Conservation (phyloP, 2,888 invertebrate species). For the Papilio protenor region DNA sequence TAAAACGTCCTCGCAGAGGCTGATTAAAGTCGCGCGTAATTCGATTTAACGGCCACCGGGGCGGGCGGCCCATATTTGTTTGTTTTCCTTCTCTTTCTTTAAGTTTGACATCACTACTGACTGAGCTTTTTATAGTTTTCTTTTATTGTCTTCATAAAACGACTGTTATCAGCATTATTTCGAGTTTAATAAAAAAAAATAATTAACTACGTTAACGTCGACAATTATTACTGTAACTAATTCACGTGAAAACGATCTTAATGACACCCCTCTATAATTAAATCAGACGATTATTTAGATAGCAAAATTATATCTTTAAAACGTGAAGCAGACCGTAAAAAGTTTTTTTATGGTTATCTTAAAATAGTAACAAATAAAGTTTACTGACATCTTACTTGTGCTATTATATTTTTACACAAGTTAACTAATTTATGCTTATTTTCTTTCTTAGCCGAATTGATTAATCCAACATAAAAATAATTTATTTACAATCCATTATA, state of each 20-base stretch:
- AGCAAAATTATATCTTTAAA: background rate
- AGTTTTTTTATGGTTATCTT: background rate
- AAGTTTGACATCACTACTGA: slow-evolving; percentile 59
- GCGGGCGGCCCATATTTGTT: slow-evolving; percentile 60
- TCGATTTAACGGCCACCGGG: slow-evolving; percentile 58
- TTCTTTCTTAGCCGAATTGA: background rate
- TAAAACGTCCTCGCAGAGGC: slow-evolving; percentile 68
- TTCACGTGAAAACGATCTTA: slow-evolving; percentile 11
- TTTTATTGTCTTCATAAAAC: slow-evolving; percentile 32
- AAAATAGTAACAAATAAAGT: background rate
- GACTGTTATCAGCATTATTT: slow-evolving; percentile 10
- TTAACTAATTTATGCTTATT: background rate
- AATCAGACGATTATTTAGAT: slow-evolving; percentile 1
- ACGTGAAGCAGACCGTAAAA: background rate
- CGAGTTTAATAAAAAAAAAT: slow-evolving; percentile 14
- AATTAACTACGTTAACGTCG: slow-evolving; percentile 4
- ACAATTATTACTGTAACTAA: slow-evolving; percentile 4
- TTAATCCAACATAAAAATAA: background rate
- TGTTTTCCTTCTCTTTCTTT: slow-evolving; percentile 64
- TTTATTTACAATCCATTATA: background rate
- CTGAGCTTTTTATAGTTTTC: slow-evolving; percentile 44
- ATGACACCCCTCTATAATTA: slow-evolving; percentile 12
- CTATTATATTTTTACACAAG: background rate
- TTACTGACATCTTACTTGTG: background rate
- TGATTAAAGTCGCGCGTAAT: slow-evolving; percentile 68